Evolutionary conservation across 2,797 vertebrate species (phyloP).

Genomic region (Natrix natrix): DNA sequence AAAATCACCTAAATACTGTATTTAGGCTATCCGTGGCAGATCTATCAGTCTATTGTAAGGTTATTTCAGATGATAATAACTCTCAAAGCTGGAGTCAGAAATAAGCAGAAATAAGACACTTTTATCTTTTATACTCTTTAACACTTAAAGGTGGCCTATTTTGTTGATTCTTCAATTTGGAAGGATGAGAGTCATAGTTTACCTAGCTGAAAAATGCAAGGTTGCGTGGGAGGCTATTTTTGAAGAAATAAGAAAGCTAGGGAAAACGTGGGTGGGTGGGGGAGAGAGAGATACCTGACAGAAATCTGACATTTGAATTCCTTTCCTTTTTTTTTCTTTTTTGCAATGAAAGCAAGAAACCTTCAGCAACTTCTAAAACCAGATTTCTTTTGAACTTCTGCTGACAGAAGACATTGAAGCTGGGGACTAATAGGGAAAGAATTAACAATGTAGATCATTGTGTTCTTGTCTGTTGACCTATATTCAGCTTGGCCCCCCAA

Average conservation of each 20-base stretch:
- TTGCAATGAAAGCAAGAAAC: slow-evolving; percentile 17
- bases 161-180: neutral
- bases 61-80: slow-evolving; percentile 4
- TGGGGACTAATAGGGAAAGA: neutral
- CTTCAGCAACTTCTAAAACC: neutral
- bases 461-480: slow-evolving; percentile 22
- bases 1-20: slow-evolving; percentile 23
- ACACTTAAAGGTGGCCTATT: slow-evolving; percentile 13
- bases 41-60: slow-evolving; percentile 8
- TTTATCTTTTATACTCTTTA: slow-evolving; percentile 27
- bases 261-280: fast-evolving
- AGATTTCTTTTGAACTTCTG: slow-evolving; percentile 27
- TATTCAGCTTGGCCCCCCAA: neutral
- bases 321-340: neutral
- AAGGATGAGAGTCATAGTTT: neutral
- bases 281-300: too few species aligned
- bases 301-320: slow-evolving; percentile 23
- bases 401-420: neutral
- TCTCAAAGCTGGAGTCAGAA: slow-evolving; percentile 4
- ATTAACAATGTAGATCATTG: neutral
- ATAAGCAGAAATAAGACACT: slow-evolving; percentile 19
- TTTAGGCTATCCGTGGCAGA: slow-evolving; percentile 33
- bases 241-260: neutral
- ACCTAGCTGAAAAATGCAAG: neutral
- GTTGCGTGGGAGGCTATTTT: neutral